Conservation (phyloP, 2,113 vertebrate genomes). For the Chaetorhynchus papuensis region DNA sequence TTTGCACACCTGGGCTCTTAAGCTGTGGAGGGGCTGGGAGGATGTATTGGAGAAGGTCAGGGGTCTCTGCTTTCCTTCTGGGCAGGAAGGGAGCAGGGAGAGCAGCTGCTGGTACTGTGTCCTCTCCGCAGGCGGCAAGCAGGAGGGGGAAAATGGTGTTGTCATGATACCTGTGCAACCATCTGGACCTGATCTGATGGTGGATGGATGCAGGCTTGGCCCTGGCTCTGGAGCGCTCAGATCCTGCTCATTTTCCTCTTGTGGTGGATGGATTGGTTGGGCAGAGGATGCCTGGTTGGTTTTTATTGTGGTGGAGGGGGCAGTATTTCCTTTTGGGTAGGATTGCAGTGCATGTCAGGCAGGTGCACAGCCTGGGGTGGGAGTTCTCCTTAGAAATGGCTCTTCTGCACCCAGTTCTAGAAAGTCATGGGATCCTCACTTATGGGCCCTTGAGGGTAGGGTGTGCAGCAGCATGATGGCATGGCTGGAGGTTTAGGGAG, state of each 20-base stretch:
- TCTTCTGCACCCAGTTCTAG: neutral
- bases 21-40: conserved; percentile 41
- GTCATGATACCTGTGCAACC: neutral
- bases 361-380: neutral
- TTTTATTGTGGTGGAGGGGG: neutral
- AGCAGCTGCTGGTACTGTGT: neutral
- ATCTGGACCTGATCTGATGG: neutral
- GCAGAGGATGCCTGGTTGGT: neutral
- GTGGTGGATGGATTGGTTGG: accelerated
- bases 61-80: neutral
- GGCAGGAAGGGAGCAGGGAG: neutral
- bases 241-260: accelerated
- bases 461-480: accelerated
- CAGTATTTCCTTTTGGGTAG: neutral
- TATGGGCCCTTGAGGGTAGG: neutral
- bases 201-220: neutral
- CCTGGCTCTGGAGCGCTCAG: neutral
- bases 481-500: neutral
- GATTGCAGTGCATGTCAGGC: accelerated
- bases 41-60: conserved; percentile 19
- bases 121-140: neutral
- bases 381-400: neutral
- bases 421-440: neutral
- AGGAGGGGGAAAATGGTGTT: neutral
- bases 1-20: conserved; percentile 76